Conservation (phyloP, 1,140 invertebrate species). For the Subanguina moxae region DNA sequence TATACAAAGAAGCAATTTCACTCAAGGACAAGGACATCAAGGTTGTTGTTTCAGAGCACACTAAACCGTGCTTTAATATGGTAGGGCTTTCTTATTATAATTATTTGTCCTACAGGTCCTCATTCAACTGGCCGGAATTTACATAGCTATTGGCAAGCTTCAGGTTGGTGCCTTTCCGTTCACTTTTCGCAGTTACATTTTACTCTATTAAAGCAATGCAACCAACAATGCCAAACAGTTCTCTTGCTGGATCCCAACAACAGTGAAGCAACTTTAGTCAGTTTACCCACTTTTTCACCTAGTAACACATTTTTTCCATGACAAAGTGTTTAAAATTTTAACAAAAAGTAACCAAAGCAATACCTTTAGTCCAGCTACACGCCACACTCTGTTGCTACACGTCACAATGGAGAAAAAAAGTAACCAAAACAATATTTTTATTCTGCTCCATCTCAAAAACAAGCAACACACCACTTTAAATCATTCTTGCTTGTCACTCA, state of each 20-base stretch:
- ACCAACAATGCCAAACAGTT: constrained; percentile 77
- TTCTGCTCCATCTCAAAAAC: too few relatives aligned
- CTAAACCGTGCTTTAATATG: constrained; percentile 9
- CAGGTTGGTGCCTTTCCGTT: constrained; percentile 69
- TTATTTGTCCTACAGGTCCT: constrained; percentile 37
- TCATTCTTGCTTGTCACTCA: too few relatives aligned
- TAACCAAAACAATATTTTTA: too few relatives aligned
- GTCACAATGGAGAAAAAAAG: too few relatives aligned
- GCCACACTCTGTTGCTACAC: too few relatives aligned
- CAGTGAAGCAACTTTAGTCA: constrained; percentile 76
- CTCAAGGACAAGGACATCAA: constrained; percentile 74
- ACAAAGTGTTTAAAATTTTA: too few relatives aligned
- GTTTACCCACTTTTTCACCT: too few relatives aligned
- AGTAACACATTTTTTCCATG: too few relatives aligned
- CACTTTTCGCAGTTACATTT: background rate
- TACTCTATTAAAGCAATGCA: constrained; percentile 13
- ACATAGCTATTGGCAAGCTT: constrained; percentile 60
- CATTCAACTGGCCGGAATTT: constrained; percentile 53
- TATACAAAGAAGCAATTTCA: constrained; percentile 78
- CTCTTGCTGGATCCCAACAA: constrained; percentile 80
- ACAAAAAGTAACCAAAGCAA: too few relatives aligned
- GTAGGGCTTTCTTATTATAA: constrained; percentile 7
- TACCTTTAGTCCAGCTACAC: too few relatives aligned
- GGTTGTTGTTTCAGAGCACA: constrained; percentile 60
- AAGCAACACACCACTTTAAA: too few relatives aligned